These are phyloP conservation scores for Drosophila infuscata DNA, from an alignment of 2,888 invertebrate genomes.

Conservation along the genomic window DNA sequence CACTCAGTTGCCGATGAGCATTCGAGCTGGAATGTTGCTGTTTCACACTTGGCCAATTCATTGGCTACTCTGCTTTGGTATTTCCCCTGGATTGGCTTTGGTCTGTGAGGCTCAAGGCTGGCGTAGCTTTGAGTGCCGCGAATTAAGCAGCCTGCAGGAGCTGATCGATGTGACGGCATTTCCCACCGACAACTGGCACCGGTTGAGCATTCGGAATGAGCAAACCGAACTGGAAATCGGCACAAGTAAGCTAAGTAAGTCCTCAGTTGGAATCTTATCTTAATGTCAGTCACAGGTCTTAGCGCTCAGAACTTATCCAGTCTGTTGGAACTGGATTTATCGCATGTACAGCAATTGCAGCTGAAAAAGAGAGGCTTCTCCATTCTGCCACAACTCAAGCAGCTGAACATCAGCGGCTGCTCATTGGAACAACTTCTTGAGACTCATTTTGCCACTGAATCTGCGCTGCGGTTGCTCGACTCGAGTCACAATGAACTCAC, in stretches of 20 bases:
- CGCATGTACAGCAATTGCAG: constrained; percentile 64
- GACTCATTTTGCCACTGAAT: constrained; percentile 60
- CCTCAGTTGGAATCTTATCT: not conserved
- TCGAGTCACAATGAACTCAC: constrained; percentile 77
- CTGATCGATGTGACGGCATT: constrained; percentile 30
- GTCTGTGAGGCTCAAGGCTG: constrained; percentile 41
- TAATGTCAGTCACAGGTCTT: constrained; percentile 30
- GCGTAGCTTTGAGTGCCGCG: constrained; percentile 56
- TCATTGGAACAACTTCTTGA: constrained; percentile 57
- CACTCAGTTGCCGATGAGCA: constrained; percentile 48
- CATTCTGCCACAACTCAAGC: constrained; percentile 62
- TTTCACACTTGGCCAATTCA: constrained; percentile 23
- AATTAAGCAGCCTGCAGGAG: constrained; percentile 57
- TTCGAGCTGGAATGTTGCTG: constrained; percentile 56
- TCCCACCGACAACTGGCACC: constrained; percentile 48
- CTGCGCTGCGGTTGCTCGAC: constrained; percentile 75
- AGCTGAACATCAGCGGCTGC: constrained; percentile 79
- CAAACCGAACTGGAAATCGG: constrained; percentile 45
- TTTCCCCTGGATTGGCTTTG: constrained; percentile 15
- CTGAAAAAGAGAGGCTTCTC: constrained; percentile 72
- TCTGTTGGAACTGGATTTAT: constrained; percentile 72
- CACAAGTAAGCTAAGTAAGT: constrained; percentile 21
- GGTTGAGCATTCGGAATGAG: constrained; percentile 59
- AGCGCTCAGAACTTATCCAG: constrained; percentile 26
- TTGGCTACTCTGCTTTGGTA: constrained; percentile 32